Percentiles rank a stretch among this genome's conserved stretches.
phyloP scores from a whole-genome alignment of 64 coral and sea anemone species.

The Acropora tenuis region DNA sequence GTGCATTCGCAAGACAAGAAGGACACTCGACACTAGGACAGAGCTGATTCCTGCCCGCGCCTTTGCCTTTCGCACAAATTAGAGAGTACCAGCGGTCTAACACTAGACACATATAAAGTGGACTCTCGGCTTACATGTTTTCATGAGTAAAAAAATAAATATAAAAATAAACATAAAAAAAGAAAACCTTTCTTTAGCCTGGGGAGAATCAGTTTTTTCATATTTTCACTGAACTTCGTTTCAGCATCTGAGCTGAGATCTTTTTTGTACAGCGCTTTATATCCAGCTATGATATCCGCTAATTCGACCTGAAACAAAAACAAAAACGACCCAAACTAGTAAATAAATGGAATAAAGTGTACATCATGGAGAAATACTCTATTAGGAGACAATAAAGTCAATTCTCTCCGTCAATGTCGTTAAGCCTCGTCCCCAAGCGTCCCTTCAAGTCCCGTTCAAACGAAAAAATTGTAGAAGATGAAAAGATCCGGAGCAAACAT shows the following conservation, averaged over 20 bases:
- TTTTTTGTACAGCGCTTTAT: conserved; percentile 9
- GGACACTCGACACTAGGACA: too few relatives aligned
- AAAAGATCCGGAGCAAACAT: background rate
- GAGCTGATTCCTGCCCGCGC: too few relatives aligned
- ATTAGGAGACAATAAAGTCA: background rate
- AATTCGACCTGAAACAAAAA: conserved; percentile 21
- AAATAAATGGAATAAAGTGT: background rate
- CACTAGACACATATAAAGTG: too few relatives aligned
- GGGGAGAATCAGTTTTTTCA: conserved; percentile 34
- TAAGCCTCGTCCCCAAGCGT: too few relatives aligned
- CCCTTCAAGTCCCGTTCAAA: background rate
- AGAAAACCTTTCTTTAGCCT: conserved; percentile 27
- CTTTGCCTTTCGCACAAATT: too few relatives aligned
- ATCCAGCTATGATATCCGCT: conserved; percentile 17
- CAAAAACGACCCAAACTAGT: background rate
- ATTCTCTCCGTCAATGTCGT: too few relatives aligned
- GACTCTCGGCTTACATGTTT: too few relatives aligned
- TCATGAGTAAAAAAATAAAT: background rate
- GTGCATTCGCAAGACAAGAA: too few relatives aligned
- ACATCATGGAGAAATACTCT: background rate
- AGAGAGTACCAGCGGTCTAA: too few relatives aligned
- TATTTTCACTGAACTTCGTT: conserved; percentile 45
- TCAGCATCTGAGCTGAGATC: conserved; percentile 38
- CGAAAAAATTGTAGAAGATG: background rate
- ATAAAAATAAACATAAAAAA: background rate